These are phyloP conservation scores for Takifugu rubripes DNA, from an alignment of 2,797 vertebrate species.

Conservation along the genomic window DNA sequence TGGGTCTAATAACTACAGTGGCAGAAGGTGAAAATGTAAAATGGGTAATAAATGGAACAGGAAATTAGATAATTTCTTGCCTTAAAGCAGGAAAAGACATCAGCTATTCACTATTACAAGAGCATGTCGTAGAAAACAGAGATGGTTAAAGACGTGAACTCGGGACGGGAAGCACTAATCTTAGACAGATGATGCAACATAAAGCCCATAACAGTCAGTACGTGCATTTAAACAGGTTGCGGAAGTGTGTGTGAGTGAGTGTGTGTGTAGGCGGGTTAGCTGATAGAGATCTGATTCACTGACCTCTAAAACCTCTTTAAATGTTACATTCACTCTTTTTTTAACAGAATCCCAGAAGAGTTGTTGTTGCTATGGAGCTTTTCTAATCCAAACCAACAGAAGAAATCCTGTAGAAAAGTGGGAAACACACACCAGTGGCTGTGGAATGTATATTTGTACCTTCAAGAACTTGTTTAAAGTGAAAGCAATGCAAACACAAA, in stretches of 20 bases:
- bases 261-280: conserved; percentile 7
- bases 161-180: not conserved
- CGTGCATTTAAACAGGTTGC: not conserved
- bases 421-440: too few species aligned
- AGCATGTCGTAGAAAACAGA: too few species aligned
- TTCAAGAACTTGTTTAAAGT: conserved; percentile 8
- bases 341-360: not conserved
- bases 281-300: conserved; percentile 13
- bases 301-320: conserved; percentile 15
- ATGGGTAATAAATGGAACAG: too few species aligned
- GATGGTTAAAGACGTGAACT: too few species aligned
- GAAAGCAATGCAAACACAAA: not conserved
- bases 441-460: not conserved
- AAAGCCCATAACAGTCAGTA: not conserved
- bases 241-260: not conserved
- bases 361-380: conserved; percentile 9
- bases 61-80: too few species aligned
- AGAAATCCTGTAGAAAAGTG: too few species aligned
- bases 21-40: too few species aligned
- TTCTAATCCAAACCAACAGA: too few species aligned
- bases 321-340: conserved; percentile 10
- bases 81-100: too few species aligned
- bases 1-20: too few species aligned
- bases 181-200: not conserved
- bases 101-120: too few species aligned